These are phyloP conservation scores for Thaumetopoea pityocampa DNA, from an alignment of 1,140 invertebrate genomes.

Conservation along the genomic window DNA sequence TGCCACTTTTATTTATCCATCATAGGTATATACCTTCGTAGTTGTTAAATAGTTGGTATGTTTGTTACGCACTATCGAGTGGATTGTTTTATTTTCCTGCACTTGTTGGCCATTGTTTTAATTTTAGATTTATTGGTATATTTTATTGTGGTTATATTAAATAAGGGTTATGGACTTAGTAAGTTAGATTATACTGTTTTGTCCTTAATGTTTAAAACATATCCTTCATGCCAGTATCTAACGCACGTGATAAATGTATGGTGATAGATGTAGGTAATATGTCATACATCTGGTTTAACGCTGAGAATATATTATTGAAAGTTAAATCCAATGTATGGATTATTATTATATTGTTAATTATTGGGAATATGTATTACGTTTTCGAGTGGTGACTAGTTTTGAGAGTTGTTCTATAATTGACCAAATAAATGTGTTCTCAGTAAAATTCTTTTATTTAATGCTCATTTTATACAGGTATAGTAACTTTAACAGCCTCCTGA, in stretches of 20 bases:
- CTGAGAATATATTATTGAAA: slow-evolving; percentile 26
- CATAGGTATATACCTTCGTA: slow-evolving; percentile 12
- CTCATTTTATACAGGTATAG: slow-evolving; percentile 66
- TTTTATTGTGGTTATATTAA: slow-evolving; percentile 51
- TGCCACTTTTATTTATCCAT: slow-evolving; percentile 15
- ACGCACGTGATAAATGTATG: slow-evolving; percentile 67
- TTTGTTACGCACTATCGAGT: slow-evolving; percentile 60
- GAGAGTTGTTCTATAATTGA: slow-evolving; percentile 67
- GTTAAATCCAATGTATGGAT: slow-evolving; percentile 26
- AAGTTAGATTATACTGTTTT: slow-evolving; percentile 49
- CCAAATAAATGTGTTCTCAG: slow-evolving; percentile 77
- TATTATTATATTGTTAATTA: slow-evolving; percentile 42
- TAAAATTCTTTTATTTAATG: slow-evolving; percentile 54
- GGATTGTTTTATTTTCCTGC: slow-evolving; percentile 55
- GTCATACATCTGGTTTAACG: slow-evolving; percentile 24
- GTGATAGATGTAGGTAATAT: slow-evolving; percentile 59
- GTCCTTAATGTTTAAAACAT: slow-evolving; percentile 59
- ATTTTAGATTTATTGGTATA: slow-evolving; percentile 38
- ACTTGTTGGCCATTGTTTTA: slow-evolving; percentile 63
- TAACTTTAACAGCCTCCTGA: slow-evolving; percentile 87
- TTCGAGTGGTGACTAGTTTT: slow-evolving; percentile 65
- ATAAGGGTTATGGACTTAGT: slow-evolving; percentile 65
- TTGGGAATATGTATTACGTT: slow-evolving; percentile 50
- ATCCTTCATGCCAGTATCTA: slow-evolving; percentile 59
- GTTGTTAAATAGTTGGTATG: slow-evolving; percentile 36